Conservation (phyloP, 2,797 vertebrate species). For the Oryzias sinensis region DNA sequence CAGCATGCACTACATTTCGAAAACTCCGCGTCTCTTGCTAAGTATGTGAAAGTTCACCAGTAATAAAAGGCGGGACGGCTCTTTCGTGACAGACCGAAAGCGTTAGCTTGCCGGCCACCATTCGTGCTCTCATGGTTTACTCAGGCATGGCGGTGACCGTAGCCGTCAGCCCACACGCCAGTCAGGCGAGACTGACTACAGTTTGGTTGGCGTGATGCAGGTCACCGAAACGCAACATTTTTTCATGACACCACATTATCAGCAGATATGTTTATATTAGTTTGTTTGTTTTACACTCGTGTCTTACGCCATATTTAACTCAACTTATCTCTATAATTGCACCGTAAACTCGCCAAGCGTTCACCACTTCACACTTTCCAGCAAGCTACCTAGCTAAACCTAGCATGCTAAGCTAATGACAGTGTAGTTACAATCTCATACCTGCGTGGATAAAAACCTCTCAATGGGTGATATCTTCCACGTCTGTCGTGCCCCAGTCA, state of each 20-base stretch:
- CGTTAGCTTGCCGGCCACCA: constrained; percentile 44
- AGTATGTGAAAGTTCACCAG: too few relatives aligned
- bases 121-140: constrained; percentile 17
- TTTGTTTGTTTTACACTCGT: too few relatives aligned
- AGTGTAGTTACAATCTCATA: constrained; percentile 66
- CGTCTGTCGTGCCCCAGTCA: constrained; percentile 46
- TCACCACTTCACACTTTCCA: constrained; percentile 43
- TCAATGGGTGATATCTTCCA: constrained; percentile 56
- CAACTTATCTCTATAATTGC: neutral
- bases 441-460: constrained; percentile 64
- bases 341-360: constrained; percentile 12
- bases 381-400: constrained; percentile 52
- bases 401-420: constrained; percentile 68
- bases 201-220: constrained; percentile 4
- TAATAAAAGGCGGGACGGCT: too few relatives aligned
- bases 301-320: too few relatives aligned
- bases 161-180: constrained; percentile 56
- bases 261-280: neutral
- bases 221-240: neutral
- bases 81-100: neutral
- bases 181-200: constrained; percentile 29
- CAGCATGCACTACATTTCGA: too few relatives aligned
- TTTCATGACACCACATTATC: rapidly evolving
- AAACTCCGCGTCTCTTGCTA: too few relatives aligned
- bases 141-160: constrained; percentile 36